Evolutionary conservation across 2,797 vertebrate genomes (phyloP), one percentile per base, ranked within the genome.

Genomic region (Sebastes cheni): DNA sequence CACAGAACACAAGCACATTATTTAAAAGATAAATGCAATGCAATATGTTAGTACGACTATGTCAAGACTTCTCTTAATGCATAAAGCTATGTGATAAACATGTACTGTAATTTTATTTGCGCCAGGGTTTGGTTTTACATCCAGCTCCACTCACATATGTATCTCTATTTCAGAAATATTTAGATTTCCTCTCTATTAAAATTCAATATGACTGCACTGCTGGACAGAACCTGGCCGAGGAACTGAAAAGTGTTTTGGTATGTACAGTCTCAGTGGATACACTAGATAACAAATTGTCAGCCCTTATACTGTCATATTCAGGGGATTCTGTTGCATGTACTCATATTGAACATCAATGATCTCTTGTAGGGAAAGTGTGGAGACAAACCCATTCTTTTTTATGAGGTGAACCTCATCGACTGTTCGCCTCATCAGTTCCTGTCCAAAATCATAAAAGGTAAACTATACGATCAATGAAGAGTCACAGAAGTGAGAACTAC

Each of bases 121-220:
- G 1, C 8, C 16, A 29, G 2, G 22, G n/a, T 27, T 46, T 27
- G 29, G 5, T 34, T 32, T 27, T 4, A 59, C 5, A 25, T 42
- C 6, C 2, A n/a, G 8, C 27, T 13, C 5, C 18, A 65, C 46
- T 50, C 13, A 58, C 11, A 55, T 6, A 32, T 54, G 2, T n/a
- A 16, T 78, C 34, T 81, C 20, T 66, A 6, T 23, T 70, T 80
- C 72, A 93, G 91, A 68, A 80, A 80, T 55, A 82, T 65, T 61
- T 85, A 36, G 89, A 93, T 80, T 93, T 91, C 67, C 80, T 92
- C 16, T 88, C 86, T 3, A 59, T 92, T 30, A 88, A 88, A 71
- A 67, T 91, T 69, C 62, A 84, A 2, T 91, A 84, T 54, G 80
- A 88, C 68, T 93, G 91, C 82, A 72, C 69, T 66, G 16, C 62